Evolutionary conservation across 2,797 vertebrate genomes (phyloP).

Genomic region (Sciurus carolinensis): DNA sequence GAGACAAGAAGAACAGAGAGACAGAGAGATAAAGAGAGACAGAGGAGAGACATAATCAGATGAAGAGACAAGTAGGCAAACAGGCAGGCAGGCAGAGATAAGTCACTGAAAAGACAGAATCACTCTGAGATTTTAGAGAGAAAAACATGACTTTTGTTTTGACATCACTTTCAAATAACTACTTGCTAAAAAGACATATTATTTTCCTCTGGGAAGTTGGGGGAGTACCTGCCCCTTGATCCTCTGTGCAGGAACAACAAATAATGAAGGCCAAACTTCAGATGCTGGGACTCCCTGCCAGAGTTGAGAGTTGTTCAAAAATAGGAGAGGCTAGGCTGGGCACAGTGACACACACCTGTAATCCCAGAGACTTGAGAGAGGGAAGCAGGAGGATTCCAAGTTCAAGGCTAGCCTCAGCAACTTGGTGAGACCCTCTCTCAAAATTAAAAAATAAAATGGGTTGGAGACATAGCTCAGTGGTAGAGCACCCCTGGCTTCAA

Average conservation of each 20-base stretch:
- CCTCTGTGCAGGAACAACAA: constrained; percentile 51
- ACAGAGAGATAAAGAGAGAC: not conserved
- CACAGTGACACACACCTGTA: not conserved
- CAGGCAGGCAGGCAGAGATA: not conserved
- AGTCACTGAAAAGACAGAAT: constrained; percentile 53
- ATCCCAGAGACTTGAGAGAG: not conserved
- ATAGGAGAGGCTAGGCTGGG: not conserved
- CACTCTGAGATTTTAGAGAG: constrained; percentile 41
- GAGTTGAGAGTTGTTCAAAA: constrained; percentile 28
- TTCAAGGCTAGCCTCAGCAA: not conserved
- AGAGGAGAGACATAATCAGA: not conserved
- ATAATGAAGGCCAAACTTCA: constrained; percentile 59
- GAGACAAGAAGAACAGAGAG: not conserved
- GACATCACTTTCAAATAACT: constrained; percentile 74
- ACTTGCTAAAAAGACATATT: constrained; percentile 64
- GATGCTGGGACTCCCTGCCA: not conserved
- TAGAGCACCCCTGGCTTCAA: not conserved
- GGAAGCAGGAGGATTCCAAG: not conserved
- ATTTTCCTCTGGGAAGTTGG: constrained; percentile 64
- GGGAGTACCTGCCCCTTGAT: constrained; percentile 46
- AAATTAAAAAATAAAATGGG: not conserved
- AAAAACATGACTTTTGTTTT: constrained; percentile 67
- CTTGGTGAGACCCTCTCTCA: no score
- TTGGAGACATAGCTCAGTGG: not conserved
- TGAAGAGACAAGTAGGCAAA: not conserved